phyloP scores from a whole-genome alignment of 1,140 invertebrate genomes.

The Macrotrachela quadricornifera region DNA sequence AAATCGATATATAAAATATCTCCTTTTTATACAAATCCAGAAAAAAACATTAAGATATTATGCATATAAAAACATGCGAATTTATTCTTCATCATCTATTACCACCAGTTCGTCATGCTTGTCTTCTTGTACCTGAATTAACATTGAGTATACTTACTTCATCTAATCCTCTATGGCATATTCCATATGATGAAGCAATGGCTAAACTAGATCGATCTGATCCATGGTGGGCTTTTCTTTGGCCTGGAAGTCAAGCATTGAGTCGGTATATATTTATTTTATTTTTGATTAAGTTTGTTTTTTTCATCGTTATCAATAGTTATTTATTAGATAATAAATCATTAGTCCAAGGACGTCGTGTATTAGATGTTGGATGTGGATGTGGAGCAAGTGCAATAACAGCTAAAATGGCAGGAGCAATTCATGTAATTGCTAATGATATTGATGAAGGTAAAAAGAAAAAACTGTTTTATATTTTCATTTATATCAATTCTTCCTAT shows the following conservation, averaged over 20 bases:
- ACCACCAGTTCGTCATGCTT: no score
- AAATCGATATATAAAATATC: no score
- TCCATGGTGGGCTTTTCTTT: conserved; percentile 23
- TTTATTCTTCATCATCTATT: no score
- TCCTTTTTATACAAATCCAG: no score
- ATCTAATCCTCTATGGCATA: no score
- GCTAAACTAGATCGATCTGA: conserved; percentile 6
- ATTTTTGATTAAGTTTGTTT: neutral
- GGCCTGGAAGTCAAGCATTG: conserved; percentile 21
- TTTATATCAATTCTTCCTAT: no score
- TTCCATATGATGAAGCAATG: no score
- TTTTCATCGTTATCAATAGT: conserved; percentile 9
- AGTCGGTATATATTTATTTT: conserved; percentile 12
- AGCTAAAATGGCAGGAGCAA: conserved; percentile 13
- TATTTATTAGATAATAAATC: conserved; percentile 16
- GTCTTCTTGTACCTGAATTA: no score
- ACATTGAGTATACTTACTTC: no score
- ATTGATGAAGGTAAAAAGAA: conserved; percentile 11
- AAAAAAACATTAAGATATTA: no score
- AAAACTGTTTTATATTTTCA: neutral
- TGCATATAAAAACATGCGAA: no score
- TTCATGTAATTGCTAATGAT: conserved; percentile 17
- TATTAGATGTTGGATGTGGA: conserved; percentile 19
- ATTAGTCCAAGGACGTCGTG: conserved; percentile 9
- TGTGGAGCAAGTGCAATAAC: conserved; percentile 20